Conservation (phyloP, 2,797 vertebrate species). For the Perodicticus potto region DNA sequence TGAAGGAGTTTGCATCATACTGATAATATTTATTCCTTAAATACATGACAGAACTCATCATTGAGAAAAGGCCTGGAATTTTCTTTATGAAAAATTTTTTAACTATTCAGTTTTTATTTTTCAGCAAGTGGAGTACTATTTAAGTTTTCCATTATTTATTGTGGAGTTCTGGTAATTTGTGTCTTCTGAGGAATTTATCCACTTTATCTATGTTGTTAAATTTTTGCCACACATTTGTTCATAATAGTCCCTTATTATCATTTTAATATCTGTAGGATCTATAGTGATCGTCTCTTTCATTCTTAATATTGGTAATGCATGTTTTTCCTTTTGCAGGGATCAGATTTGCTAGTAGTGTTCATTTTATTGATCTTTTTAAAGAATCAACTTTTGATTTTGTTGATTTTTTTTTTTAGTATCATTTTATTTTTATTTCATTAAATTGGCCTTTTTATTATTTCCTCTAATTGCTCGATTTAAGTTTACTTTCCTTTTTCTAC, state of each 20-base stretch:
- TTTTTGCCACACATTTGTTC: not conserved
- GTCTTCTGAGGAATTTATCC: constrained; percentile 24
- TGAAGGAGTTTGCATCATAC: not conserved
- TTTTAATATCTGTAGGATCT: not conserved
- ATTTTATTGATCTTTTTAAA: constrained; percentile 12
- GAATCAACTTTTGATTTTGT: not conserved
- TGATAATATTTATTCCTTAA: not conserved
- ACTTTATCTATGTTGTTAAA: not conserved
- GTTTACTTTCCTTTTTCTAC: not conserved
- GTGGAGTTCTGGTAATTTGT: not conserved
- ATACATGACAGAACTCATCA: not conserved
- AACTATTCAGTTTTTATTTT: not conserved
- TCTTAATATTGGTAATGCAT: not conserved
- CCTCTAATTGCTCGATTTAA: not conserved
- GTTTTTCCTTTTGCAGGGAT: not conserved
- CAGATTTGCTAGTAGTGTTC: not conserved
- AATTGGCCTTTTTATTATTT: not conserved
- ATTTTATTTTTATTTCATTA: not conserved
- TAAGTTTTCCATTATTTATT: not conserved
- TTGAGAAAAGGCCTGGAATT: not conserved
- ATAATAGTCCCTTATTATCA: not conserved
- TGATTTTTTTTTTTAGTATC: not conserved
- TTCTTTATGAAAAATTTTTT: not conserved
- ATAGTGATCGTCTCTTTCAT: not conserved
- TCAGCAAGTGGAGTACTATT: not conserved